Conservation (phyloP, 2,797 vertebrate genomes). For the Epinephelus awoara region DNA sequence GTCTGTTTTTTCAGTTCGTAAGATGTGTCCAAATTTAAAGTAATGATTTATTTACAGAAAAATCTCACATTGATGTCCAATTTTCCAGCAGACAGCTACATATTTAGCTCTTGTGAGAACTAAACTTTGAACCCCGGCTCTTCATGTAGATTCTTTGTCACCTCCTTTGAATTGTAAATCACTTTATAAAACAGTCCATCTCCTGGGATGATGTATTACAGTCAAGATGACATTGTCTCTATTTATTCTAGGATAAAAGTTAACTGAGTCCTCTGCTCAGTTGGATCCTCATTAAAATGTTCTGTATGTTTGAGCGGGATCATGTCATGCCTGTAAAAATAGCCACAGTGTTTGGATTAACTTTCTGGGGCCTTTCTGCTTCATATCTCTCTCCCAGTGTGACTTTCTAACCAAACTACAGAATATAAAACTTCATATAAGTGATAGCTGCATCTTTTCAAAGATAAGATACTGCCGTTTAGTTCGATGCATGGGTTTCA, state of each 20-base stretch:
- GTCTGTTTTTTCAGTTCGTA: background rate
- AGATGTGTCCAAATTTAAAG: background rate
- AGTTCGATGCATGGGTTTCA: background rate
- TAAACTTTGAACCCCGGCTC: background rate
- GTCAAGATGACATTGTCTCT: background rate
- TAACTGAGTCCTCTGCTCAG: background rate
- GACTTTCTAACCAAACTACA: background rate
- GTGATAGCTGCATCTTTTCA: background rate
- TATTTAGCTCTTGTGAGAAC: background rate
- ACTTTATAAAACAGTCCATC: background rate
- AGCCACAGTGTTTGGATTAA: background rate
- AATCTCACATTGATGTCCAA: background rate
- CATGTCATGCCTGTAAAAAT: background rate
- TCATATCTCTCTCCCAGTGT: background rate
- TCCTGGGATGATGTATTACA: background rate
- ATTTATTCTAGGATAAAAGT: background rate
- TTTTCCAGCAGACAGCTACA: background rate
- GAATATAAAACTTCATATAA: background rate
- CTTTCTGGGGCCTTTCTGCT: background rate
- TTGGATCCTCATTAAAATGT: background rate
- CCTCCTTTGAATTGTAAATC: background rate
- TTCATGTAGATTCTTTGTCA: background rate
- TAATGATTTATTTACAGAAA: background rate
- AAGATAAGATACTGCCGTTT: background rate
- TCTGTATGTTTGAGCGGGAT: background rate